Evolutionary conservation across 2,888 invertebrate genomes (phyloP), one percentile per base, ranked within the genome.

Genomic region (Lissonota sp.): DNA sequence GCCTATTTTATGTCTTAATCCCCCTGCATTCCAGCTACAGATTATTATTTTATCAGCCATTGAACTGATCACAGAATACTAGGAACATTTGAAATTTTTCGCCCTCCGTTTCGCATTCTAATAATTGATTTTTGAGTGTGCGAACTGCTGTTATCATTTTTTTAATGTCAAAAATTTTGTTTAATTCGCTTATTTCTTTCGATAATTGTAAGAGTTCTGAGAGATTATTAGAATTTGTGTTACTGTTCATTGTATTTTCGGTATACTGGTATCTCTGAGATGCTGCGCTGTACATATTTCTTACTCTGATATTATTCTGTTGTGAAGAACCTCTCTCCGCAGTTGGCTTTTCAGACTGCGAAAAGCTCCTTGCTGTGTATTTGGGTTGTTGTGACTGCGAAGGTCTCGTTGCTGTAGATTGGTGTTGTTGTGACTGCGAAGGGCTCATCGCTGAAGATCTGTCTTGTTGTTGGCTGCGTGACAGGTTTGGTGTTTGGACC

Each of bases 1-100:
- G 4, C 44, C 58, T 16, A 80, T 6, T 76, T 80, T 84, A 6
- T 76, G 66, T 67, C 67, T 75, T 0, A 86, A n/a, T 7, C 85
- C 83, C 75, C 85, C 84, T 55, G 86, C 86, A 58, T 86, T 85
- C 85, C 85, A 86, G 63, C 84, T 84, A 16, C 82, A 82, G 37
- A 86, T 79, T 37, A 40, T 85, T 12, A 83, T 8, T 49, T 6
- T 82, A 82, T 84, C 49, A 62, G n/a, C 46, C 53, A 49, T 84
- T 80, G 40, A 82, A 76, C 37, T 70, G 82, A 78, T 83, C 55
- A 49, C 80, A 83, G 44, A 85, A 85, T 2, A 74, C 42, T 14
- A 79, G 40, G 76, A 83, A 81, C 40, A 79, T 64, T 79, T 78
- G 58, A 58, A 85, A 80, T 84, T 80, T 57, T 70, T 79, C 82